Percentiles rank a stretch among this genome's conserved stretches.
Conservation (phyloP, 2,888 invertebrate genomes). For the Brachypterus glaber region DNA sequence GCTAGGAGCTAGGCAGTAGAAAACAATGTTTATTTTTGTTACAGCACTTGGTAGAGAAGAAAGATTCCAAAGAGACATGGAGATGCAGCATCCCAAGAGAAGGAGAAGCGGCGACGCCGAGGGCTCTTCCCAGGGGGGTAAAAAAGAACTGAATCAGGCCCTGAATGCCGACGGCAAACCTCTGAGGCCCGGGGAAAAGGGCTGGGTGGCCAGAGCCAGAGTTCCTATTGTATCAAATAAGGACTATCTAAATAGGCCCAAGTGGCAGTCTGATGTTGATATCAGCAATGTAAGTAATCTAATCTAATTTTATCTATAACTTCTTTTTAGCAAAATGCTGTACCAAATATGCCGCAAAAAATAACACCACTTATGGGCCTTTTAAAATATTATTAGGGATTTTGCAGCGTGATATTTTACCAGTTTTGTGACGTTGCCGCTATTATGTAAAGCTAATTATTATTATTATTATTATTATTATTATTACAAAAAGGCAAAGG, state of each 20-base stretch:
- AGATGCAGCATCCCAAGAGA: slow-evolving; percentile 62
- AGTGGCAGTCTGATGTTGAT: slow-evolving; percentile 81
- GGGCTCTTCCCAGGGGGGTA: slow-evolving; percentile 41
- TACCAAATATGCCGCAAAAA: slow-evolving; percentile 1
- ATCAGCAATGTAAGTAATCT: slow-evolving; percentile 59
- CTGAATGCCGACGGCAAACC: slow-evolving; percentile 53
- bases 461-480: no score
- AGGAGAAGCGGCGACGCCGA: slow-evolving; percentile 44
- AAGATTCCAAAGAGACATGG: slow-evolving; percentile 82
- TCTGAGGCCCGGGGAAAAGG: slow-evolving; percentile 86
- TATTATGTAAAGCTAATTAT: no score
- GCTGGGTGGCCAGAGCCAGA: slow-evolving; percentile 89
- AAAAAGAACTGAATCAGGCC: slow-evolving; percentile 55
- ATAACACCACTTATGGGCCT: no score
- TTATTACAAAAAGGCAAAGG: no score
- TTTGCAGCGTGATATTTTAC: not conserved
- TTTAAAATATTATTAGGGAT: not conserved
- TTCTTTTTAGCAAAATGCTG: slow-evolving; percentile 8
- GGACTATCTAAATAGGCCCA: slow-evolving; percentile 92
- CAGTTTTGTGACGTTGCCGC: no score
- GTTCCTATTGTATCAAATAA: slow-evolving; percentile 93
- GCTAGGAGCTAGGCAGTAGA: no score
- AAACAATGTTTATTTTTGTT: no score
- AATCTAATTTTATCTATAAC: slow-evolving; percentile 9
- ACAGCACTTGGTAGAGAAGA: slow-evolving; percentile 85